Base-by-base conservation (phyloP, 2,797 vertebrate genomes). In the Lutjanus argentimaculatus region DNA sequence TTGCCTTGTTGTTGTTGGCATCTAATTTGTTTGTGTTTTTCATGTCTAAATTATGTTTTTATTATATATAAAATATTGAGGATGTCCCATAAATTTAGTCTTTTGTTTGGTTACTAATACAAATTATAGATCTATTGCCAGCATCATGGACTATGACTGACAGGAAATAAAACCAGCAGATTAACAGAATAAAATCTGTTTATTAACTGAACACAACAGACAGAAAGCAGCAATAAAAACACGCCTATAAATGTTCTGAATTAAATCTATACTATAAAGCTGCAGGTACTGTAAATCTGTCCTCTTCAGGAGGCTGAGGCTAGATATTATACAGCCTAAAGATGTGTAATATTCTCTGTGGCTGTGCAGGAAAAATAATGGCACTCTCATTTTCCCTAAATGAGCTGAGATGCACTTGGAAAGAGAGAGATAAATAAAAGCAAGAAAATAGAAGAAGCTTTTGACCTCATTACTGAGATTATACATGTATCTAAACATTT, bases 201-300 rank as follows among this genome's bases (percentile, higher is more conserved):
- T 61, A 46, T 70, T n/a, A 42, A 42, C 51, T 7, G 15, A 21
- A 57, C 40, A 43, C 21, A 46, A 40, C 6, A 66, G 64, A 57
- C n/a, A 36, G 21, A 22, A 56, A 5, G 55, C 51, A 57, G 49
- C 45, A 36, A 19, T 61, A 13, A 40, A 79, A 67, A 7, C 30
- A 63, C 25, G 4, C 43, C 55, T 42, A 53, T 59, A 42, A 74
- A 78, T 48, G n/a, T 17, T 9, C 21, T 16, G 10, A 58, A 73
- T 15, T 52, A 36, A 53, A 74, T 59, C 61, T 36, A 42, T 59
- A 61, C 16, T 67, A 17, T 63, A 25, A 22, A 48, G 8, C 52
- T 52, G 43, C 21, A 79, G 21, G 43, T 56, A 36, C n/a, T 45
- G 43, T 63, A 65, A 64, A 72, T 80, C 6, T 19, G 52, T 63